phyloP scores from a whole-genome alignment of 2,888 invertebrate genomes.

The Limnephilus lunatus region DNA sequence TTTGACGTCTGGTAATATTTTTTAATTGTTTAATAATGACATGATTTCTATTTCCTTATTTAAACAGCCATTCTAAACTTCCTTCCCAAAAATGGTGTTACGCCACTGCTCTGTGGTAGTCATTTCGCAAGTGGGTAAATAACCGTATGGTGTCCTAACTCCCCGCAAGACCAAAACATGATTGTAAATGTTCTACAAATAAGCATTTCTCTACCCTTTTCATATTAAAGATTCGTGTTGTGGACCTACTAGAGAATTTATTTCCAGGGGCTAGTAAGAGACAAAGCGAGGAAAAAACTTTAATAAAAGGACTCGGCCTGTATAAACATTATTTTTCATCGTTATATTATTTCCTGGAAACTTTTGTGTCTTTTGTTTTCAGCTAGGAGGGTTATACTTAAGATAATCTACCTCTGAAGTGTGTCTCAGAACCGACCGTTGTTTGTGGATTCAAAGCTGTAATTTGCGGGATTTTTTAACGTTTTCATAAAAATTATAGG shows the following conservation, averaged over 20 bases:
- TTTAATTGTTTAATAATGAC: no score
- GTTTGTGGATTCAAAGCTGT: neutral
- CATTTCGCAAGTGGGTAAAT: neutral
- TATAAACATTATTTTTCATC: neutral
- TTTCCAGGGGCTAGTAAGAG: neutral
- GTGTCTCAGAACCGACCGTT: neutral
- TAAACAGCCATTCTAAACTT: neutral
- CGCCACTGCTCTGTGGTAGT: neutral
- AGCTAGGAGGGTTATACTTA: neutral
- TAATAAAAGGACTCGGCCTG: neutral
- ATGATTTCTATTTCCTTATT: no score
- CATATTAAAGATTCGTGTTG: neutral
- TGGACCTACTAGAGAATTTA: neutral
- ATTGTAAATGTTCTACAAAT: constrained; percentile 12
- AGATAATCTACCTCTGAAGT: neutral
- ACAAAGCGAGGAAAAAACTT: neutral
- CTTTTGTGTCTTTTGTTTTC: neutral
- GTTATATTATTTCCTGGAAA: neutral
- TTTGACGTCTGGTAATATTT: no score
- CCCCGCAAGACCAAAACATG: neutral
- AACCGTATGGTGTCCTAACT: constrained; percentile 22
- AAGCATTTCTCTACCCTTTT: neutral
- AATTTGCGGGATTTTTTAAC: neutral
- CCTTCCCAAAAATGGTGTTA: neutral
- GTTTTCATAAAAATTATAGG: no score